Base-by-base conservation (phyloP, 2,113 vertebrate species). In the Ailuropoda melanoleuca region DNA sequence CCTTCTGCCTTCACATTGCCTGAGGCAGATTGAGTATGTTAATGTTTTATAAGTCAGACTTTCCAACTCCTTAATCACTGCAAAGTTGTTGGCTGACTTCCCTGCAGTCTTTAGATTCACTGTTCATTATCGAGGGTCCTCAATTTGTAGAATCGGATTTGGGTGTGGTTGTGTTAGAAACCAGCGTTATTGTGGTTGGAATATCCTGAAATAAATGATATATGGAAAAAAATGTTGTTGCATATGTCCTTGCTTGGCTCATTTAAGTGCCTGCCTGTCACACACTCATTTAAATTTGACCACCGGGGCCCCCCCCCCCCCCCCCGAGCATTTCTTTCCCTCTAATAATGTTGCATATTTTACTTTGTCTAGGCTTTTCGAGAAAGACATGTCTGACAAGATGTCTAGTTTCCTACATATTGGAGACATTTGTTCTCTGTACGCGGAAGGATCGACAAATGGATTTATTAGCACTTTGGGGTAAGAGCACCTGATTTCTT, bases 331-430 rank as follows among this genome's bases (percentile, higher is more conserved):
- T 77, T 89, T 87, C 83, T 88, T 90, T 68, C 50, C 53, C 94
- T 48, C 90, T 98, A 95, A 91, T 84, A 66, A 86, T 81, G 90
- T 95, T 93, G 83, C 98, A 82, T 98, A 0, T 98, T 97, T 93
- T 96, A 48, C 58, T 91, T 92, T 97, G 94, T 96, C 39, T 96
- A 99, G 99, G 99, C 97, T 97, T 97, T 84, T 95, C 98, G 94
- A 98, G 98, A 97, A 98, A 97, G 99, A 98, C 98, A 99, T 99
- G 99, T 99, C 99, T 43, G 99, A 99, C 99, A 99, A 99, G 99
- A 99, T 99, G 99, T 99, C 99, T 95, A 99, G 99, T 98, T 99
- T 99, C 98, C 99, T 99, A 97, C 99, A 99, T 96, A 99, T 99
- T 68, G 99, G 99, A 98, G 99, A 99, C 99, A 99, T 99, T 97